Evolutionary conservation across 2,113 vertebrate species (phyloP), one percentile per base, ranked within the genome.

Genomic region (Tinamus guttatus): DNA sequence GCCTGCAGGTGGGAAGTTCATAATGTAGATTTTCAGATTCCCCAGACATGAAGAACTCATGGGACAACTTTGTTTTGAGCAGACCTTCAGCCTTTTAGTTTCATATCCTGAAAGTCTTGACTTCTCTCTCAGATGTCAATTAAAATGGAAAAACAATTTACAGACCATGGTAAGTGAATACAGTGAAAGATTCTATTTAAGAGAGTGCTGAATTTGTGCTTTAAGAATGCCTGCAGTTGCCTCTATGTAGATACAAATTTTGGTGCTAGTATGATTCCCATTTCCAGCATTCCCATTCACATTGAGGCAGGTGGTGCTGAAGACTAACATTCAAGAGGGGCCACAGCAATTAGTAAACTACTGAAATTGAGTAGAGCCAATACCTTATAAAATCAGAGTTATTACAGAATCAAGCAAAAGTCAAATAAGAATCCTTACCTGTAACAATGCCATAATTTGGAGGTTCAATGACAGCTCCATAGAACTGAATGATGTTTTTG

Each of bases 401-500:
- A 60, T 87, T 98, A 98, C 90, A 98, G 94, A 98, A 81, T 87
- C 70, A 81, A 93, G 76, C 32, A 80, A 91, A 90, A 75, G 93
- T 87, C 69, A 95, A 68, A 76, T 79, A 92, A 76, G 93, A 87
- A 49, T 73, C 86, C 98, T 97, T 98, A 99, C 99, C 99, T 89
- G 99, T 99, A 95, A 99, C 99, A 20, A 99, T 99, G 80, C 99
- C 99, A 96, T 99, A 99, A 98, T 99, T 99, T 79, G 99, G 99
- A 84, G 99, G 98, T 94, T 99, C 99, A 32, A 99, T 97, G 87
- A 99, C 96, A 6, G 99, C 99, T 76, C 99, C 99, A 27, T 99
- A 99, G 98, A 99, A 99, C 98, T 99, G 99, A 97, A 99, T 99
- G 98, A 99, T 98, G 97, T 99, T 99, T 77, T 98, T 98, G 97